Conservation (phyloP, 2,888 invertebrate species). For the Unio pictorum region DNA sequence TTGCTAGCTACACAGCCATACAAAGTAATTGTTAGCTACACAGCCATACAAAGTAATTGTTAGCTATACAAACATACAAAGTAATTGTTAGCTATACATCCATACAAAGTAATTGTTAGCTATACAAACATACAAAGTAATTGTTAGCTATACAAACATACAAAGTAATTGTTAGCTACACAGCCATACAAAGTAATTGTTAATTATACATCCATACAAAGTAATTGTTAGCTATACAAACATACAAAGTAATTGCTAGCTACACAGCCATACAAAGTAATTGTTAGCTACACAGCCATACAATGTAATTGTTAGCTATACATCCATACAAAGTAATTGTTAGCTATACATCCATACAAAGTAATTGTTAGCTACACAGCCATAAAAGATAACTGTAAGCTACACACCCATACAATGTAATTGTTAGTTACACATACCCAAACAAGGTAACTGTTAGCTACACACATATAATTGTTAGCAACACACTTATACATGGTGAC, state of each 20-base stretch:
- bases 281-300: background rate
- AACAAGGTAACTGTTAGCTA: background rate
- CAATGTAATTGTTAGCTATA: too few species aligned
- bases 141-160: slow-evolving; percentile 13
- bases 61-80: too few species aligned
- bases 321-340: too few species aligned
- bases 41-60: slow-evolving; percentile 18
- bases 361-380: slow-evolving; percentile 13
- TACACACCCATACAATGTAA: background rate
- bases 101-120: background rate
- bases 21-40: background rate
- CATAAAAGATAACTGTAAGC: background rate
- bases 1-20: too few species aligned
- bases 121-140: background rate
- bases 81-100: too few species aligned
- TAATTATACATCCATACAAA: too few species aligned
- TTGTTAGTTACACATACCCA: background rate
- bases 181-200: too few species aligned
- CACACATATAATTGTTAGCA: background rate
- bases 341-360: background rate
- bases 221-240: background rate
- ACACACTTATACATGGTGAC: too few species aligned
- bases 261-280: slow-evolving; percentile 17
- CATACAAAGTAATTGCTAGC: background rate
- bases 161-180: background rate